Evolutionary conservation across 2,113 vertebrate genomes (phyloP).

Genomic region (Megaleporinus macrocephalus): DNA sequence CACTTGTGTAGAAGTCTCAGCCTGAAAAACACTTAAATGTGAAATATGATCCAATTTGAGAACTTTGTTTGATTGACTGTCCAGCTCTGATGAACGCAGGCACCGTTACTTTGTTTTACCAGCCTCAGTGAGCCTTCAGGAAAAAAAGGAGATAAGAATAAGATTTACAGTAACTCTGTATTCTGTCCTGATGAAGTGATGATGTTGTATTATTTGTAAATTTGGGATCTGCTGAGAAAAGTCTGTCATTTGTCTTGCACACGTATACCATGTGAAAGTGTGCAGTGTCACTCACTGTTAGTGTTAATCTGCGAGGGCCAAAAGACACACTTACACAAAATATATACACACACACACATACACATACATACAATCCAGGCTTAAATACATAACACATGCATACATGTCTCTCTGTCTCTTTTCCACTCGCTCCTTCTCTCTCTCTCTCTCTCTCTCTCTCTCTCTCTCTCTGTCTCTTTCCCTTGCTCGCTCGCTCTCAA

Average conservation of each 20-base stretch:
- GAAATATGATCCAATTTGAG: slow-evolving; percentile 16
- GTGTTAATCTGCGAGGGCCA: not conserved
- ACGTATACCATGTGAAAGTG: not conserved
- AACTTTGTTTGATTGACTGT: not conserved
- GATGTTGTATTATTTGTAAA: not conserved
- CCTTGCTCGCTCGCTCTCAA: not conserved
- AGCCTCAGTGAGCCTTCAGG: not conserved
- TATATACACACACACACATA: slow-evolving; percentile 16
- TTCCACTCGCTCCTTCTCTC: not conserved
- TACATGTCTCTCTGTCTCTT: not conserved
- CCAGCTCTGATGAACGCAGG: not conserved
- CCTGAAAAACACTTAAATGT: not conserved
- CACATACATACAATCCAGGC: slow-evolving; percentile 3
- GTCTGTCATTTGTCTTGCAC: not conserved
- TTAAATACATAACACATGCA: not conserved
- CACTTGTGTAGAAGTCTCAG: not conserved
- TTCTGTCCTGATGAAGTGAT: not conserved
- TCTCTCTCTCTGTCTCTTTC: not conserved
- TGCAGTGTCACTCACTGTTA: not conserved
- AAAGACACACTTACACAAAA: slow-evolving; percentile 5
- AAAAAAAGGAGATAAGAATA: not conserved
- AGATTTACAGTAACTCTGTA: slow-evolving; percentile 16
- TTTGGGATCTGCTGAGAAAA: slow-evolving; percentile 16
- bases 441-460: not conserved
- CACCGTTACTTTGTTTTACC: not conserved